Evolutionary conservation across 2,797 vertebrate genomes (phyloP), one percentile per base, ranked within the genome.

Genomic region (Poeciliopsis turneri): DNA sequence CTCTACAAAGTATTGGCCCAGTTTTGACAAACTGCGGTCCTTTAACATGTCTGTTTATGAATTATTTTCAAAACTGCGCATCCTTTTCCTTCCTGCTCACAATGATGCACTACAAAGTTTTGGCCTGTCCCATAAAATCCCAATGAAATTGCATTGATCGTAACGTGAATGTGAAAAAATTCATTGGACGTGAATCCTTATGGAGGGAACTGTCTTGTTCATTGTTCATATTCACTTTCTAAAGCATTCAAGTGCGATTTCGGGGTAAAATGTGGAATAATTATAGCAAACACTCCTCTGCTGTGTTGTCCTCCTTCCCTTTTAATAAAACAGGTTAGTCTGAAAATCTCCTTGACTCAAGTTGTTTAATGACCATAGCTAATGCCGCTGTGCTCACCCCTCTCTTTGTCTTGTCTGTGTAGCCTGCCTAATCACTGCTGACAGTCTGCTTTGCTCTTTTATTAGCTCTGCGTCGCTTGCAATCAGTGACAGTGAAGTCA

Each of bases 391-490:
- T 92, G 95, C 94, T 95, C 95, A 95, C 93, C 87, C 90, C 90
- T 92, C 95, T 96, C 96, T 97, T 97, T 96, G 96, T 98, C 96
- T 97, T 94, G 95, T 97, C 95, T 95, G 94, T 93, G 91, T 95
- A 93, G 94, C 89, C 94, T 93, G 93, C 92, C 96, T 98, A 98
- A 99, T 98, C 94, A 91, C 92, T 94, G 94, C 96, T 97, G 97
- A 98, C 97, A 98, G 96, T 94, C 92, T 97, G 96, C 96, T 97
- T 97, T 97, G 96, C 96, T 97, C 96, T 97, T 98, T 97, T 97
- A 97, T 97, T 97, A 96, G 96, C 96, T 96, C 94, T 96, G 96
- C 80, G 94, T 97, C 97, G 96, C 97, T 97, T 97, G 94, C 95
- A 96, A 97, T 97, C 96, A 96, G 95, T 92, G 95, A 96, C 91